Evolutionary conservation across 2,888 invertebrate species (phyloP), one percentile per base, ranked within the genome.

Genomic region (Venustoraphidia nigricollis): DNA sequence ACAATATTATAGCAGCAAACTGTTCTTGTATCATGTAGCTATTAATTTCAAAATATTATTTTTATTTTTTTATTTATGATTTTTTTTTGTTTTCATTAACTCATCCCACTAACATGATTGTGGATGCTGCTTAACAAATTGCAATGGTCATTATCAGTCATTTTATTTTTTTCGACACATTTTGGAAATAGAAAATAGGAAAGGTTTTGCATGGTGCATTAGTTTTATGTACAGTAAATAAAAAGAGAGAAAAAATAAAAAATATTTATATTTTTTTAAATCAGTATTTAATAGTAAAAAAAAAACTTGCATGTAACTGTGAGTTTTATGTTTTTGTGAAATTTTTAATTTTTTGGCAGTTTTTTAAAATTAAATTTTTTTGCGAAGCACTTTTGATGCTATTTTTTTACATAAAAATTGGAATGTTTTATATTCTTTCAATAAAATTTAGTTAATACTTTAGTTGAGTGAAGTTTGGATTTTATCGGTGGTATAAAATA

Each of bases 381-480:
- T 45, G 36, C 45, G 38, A 45, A 36, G 45, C 45, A 45, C 17
- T 37, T 45, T 45, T 45, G 36, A 27, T 44, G 35, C 35, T 34
- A 35, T 27, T 27, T 27, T 27, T 27, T 27, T 38, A 5, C 13
- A 11, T 13, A 38, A 11, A 38, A 38, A 38, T 11, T 13, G 13
- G 13, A 38, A 38, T 11, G 13, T 11, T 38, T n/a, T 38, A 13
- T 38, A 38, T n/a, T n/a, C 13, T 13, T 38, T 11, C n/a, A 8
- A 38, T 11, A 38, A 43, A 43, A 42, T 45, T 36, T 52, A 41
- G 27, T n/a, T 51, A 36, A 39, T 53, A 34, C 13, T 49, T 35
- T 37, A 41, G 35, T 47, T 50, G 50, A 45, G 38, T 52, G 59
- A 56, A 56, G 54, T 57, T 58, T 11, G 8, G 13, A 3, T 5